phyloP scores from a whole-genome alignment of 2,888 invertebrate genomes.

The Pyrochroa serraticornis region DNA sequence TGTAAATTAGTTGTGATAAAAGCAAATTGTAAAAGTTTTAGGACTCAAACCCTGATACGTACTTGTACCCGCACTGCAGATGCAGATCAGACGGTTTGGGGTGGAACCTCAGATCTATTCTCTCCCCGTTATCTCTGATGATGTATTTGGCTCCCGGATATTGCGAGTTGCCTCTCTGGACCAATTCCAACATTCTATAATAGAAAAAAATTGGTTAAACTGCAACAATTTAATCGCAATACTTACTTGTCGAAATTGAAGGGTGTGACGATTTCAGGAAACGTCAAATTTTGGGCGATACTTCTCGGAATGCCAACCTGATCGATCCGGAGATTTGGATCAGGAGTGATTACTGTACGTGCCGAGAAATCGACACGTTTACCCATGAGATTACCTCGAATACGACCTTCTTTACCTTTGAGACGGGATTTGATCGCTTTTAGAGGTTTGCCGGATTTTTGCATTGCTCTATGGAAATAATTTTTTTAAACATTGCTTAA shows the following conservation, averaged over 20 bases:
- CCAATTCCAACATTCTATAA: slow-evolving; percentile 81
- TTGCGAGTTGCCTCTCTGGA: slow-evolving; percentile 94
- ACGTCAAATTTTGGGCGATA: slow-evolving; percentile 98
- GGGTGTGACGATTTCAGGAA: slow-evolving; percentile 98
- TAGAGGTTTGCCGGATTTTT: slow-evolving; percentile 97
- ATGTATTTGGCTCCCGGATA: slow-evolving; percentile 99
- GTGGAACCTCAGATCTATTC: slow-evolving; percentile 97
- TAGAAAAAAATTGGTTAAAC: not conserved
- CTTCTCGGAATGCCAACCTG: slow-evolving; percentile 98
- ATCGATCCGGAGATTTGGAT: slow-evolving; percentile 92
- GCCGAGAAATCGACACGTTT: slow-evolving; percentile 99
- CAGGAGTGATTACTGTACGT: slow-evolving; percentile 97
- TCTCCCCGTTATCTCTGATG: slow-evolving; percentile 96
- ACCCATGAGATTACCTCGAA: slow-evolving; percentile 99
- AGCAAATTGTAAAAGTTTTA: too few relatives aligned
- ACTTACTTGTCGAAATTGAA: slow-evolving; percentile 94
- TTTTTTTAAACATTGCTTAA: too few relatives aligned
- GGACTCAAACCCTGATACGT: too few relatives aligned
- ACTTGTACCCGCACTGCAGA: slow-evolving; percentile 91
- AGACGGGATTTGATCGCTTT: slow-evolving; percentile 96
- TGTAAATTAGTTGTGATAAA: too few relatives aligned
- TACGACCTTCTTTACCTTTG: slow-evolving; percentile 98
- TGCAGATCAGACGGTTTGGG: slow-evolving; percentile 97
- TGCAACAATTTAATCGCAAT: slow-evolving; percentile 8
- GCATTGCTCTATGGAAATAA: slow-evolving; percentile 78